These are phyloP conservation scores for Calypte anna DNA, from an alignment of 2,113 vertebrate species.

Conservation along the genomic window DNA sequence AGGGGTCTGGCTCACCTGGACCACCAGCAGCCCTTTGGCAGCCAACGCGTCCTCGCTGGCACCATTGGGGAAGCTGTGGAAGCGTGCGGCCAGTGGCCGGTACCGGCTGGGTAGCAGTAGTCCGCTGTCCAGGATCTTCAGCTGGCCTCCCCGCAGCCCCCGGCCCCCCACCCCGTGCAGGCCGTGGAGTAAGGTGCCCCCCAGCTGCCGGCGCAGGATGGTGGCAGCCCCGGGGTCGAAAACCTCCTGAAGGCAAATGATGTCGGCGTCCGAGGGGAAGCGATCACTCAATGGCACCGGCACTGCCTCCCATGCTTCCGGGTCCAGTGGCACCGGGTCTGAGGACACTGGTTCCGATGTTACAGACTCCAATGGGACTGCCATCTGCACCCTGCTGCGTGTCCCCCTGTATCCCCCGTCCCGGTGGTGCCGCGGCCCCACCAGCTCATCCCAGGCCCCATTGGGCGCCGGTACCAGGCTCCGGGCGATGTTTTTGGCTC, in stretches of 20 bases:
- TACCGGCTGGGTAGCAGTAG: conserved; percentile 85
- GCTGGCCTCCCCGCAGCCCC: conserved; percentile 70
- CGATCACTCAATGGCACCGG: neutral
- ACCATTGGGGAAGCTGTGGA: conserved; percentile 79
- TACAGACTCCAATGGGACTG: neutral
- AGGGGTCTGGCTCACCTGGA: neutral
- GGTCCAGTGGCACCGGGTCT: neutral
- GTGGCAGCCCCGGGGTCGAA: conserved; percentile 80
- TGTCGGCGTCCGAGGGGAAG: conserved; percentile 78
- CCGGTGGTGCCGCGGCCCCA: rapidly evolving
- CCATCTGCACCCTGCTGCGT: neutral
- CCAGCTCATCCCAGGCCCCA: neutral
- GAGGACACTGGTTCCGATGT: no score
- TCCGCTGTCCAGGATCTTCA: conserved; percentile 88
- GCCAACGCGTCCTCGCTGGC: conserved; percentile 80
- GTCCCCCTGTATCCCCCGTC: conserved; percentile 36
- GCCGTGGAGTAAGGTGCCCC: conserved; percentile 76
- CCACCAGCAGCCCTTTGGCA: conserved; percentile 84
- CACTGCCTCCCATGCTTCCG: no score
- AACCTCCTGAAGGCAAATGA: conserved; percentile 87
- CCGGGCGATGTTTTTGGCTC: conserved; percentile 65
- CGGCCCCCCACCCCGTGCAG: conserved; percentile 81
- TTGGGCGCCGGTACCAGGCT: conserved; percentile 43
- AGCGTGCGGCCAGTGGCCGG: conserved; percentile 79
- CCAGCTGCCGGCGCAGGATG: conserved; percentile 69